phyloP scores from a whole-genome alignment of 2,113 vertebrate genomes.

The Hepsetus odoe region DNA sequence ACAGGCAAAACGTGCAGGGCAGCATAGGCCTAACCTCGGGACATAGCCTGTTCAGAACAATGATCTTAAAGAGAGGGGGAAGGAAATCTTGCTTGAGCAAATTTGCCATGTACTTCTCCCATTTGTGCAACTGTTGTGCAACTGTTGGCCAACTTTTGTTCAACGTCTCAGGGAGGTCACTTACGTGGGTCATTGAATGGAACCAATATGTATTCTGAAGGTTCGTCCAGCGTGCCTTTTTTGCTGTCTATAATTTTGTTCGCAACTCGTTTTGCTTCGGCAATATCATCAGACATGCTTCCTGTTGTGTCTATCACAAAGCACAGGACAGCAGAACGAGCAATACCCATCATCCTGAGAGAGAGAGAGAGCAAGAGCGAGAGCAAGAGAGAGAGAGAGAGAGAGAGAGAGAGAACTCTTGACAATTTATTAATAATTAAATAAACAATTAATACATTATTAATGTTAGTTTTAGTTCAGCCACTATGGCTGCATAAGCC shows the following conservation, averaged over 20 bases:
- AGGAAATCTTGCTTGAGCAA: neutral
- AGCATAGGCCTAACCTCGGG: neutral
- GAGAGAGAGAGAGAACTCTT: neutral
- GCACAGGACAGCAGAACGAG: conserved; percentile 70
- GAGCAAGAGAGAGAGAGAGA: neutral
- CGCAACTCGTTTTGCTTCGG: conserved; percentile 55
- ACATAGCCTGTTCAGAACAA: neutral
- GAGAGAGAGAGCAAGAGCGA: neutral
- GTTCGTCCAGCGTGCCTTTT: conserved; percentile 73
- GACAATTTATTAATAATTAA: too few relatives aligned
- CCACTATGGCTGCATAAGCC: too few relatives aligned
- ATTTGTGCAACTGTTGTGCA: neutral
- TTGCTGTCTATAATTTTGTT: conserved; percentile 70
- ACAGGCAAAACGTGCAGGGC: neutral
- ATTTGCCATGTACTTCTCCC: neutral
- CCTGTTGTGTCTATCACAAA: conserved; percentile 79
- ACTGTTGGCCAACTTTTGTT: neutral
- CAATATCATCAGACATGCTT: conserved; percentile 74
- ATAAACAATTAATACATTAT: too few relatives aligned
- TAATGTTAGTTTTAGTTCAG: too few relatives aligned
- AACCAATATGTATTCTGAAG: conserved; percentile 77
- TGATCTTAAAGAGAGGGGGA: neutral
- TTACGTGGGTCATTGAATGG: conserved; percentile 77
- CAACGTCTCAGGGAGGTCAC: neutral
- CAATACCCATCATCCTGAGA: conserved; percentile 74